phyloP scores from a whole-genome alignment of 2,113 vertebrate species.

The Myotis davidii region DNA sequence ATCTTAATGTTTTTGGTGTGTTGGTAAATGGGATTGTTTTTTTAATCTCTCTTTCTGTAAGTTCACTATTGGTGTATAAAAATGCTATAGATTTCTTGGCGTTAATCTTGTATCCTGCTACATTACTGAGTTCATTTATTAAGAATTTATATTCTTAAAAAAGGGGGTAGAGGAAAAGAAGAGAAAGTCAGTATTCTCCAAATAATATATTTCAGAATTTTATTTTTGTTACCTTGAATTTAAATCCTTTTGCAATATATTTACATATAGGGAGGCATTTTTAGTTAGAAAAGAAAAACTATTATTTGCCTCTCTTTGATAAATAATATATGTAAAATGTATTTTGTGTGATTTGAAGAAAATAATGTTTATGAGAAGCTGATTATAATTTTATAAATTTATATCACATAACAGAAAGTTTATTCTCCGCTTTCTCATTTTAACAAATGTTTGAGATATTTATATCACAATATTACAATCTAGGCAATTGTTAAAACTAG shows the following conservation, averaged over 20 bases:
- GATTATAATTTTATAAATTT: conserved; percentile 54
- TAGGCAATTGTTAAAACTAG: neutral
- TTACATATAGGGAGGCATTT: neutral
- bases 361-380: conserved; percentile 17
- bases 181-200: neutral
- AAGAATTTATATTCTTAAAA: conserved; percentile 5
- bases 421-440: neutral
- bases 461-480: neutral
- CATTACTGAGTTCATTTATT: neutral
- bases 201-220: neutral
- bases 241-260: conserved; percentile 48
- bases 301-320: conserved; percentile 49
- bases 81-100: too few relatives aligned
- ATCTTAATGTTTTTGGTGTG: too few relatives aligned
- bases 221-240: neutral
- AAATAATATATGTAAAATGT: conserved; percentile 55
- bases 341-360: conserved; percentile 73
- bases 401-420: conserved; percentile 47
- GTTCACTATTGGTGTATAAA: too few relatives aligned
- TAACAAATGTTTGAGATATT: conserved; percentile 45
- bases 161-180: neutral
- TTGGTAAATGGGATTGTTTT: too few relatives aligned
- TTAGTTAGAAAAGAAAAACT: conserved; percentile 64
- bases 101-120: too few relatives aligned
- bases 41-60: too few relatives aligned